Evolutionary conservation across 2,113 vertebrate species (phyloP), one percentile per base, ranked within the genome.

Genomic region (Cheirogaleus medius): DNA sequence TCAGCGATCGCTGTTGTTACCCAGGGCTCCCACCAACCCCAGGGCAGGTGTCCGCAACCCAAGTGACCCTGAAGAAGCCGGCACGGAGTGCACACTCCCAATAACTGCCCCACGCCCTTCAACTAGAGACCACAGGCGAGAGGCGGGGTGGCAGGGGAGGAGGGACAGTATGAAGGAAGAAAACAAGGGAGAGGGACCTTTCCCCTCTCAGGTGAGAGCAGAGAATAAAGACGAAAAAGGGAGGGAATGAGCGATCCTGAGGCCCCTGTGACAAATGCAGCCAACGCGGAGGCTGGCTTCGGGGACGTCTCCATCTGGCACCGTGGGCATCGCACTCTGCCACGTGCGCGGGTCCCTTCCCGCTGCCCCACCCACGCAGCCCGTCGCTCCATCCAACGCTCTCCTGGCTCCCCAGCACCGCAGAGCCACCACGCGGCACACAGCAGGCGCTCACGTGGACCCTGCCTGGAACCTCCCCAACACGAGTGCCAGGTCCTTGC

Each of bases 1-100:
- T 25, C 4, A 21, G 63, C 1, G 20, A 11, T 21, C 2, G 0
- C 14, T 4, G 12, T 17, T n/a, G 20, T 4, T 3, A 37, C 0
- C 6, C 11, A 20, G 20, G 14, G 29, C 39, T 27, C 25, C n/a
- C 54, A 9, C 3, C 29, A 63, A 17, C 17, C 18, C 23, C 37
- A 5, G 23, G 25, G 3, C 0, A 20, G 20, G 56, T 2, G 1
- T 23, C 83, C 3, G 0, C 14, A 37, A 3, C 18, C 56, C 32
- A 56, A 34, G 58, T 8, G 20, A 52, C 42, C 27, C 1, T 17
- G 23, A 77, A 29, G 23, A 76, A 37, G 29, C 20, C 1, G 18
- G 85, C 8, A 7, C 49, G 34, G 14, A 21, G 27, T 10, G 71
- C 32, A 34, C n/a, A 18, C 9, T 17, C 34, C 23, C 39, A 52